Evolutionary conservation across 2,797 vertebrate genomes (phyloP).

Genomic region (Alauda arvensis): DNA sequence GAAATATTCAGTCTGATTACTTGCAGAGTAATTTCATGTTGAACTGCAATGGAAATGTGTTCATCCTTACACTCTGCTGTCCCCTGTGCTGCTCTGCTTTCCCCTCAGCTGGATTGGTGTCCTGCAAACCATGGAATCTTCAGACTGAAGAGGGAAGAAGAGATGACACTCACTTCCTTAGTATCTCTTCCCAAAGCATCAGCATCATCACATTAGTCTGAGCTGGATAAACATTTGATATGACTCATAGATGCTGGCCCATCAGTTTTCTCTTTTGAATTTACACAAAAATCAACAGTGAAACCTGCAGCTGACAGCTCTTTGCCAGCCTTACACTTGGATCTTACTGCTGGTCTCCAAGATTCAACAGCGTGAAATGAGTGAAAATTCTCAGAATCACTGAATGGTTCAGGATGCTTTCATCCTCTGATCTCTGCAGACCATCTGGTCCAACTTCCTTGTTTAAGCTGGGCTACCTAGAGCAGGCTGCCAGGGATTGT

Average conservation of each 20-base stretch:
- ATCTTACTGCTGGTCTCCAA: not conserved
- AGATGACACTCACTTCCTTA: not conserved
- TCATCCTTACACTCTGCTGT: not conserved
- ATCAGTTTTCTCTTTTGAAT: not conserved
- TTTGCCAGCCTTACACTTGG: not conserved
- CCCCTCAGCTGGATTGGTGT: not conserved
- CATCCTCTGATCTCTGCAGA: not conserved
- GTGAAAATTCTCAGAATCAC: not conserved
- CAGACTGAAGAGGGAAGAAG: not conserved
- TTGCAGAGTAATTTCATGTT: not conserved
- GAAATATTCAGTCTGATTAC: not conserved
- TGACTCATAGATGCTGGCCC: not conserved
- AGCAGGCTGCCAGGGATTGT: not conserved
- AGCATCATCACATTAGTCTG: not conserved
- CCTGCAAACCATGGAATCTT: not conserved
- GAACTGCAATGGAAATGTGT: not conserved
- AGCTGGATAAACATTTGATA: not conserved
- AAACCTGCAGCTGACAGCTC: not conserved
- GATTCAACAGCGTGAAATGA: not conserved
- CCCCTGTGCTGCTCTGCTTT: not conserved
- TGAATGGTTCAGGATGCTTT: not conserved
- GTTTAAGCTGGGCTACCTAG: not conserved
- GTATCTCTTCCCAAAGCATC: not conserved
- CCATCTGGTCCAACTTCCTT: not conserved
- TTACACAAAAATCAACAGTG: not conserved